These are phyloP conservation scores for Ectemnius cavifrons DNA, from an alignment of 2,888 invertebrate species.

Conservation along the genomic window DNA sequence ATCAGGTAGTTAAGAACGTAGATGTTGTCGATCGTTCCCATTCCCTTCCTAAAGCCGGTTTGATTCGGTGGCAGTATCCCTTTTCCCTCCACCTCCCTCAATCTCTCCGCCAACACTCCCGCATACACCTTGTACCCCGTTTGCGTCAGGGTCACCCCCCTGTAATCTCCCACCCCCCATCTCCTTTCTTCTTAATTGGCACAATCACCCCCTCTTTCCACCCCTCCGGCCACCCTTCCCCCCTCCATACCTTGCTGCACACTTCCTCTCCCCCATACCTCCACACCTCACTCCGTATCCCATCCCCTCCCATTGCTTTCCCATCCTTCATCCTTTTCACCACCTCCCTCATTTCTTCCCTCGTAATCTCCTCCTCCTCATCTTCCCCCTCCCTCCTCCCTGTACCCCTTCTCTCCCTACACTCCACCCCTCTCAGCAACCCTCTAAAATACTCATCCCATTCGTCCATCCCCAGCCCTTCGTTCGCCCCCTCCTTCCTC, in stretches of 20 bases:
- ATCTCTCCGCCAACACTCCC: too few relatives aligned
- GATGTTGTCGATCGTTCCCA: too few relatives aligned
- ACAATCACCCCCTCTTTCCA: constrained; percentile 19
- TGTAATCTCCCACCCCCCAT: constrained; percentile 2
- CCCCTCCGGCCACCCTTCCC: constrained; percentile 15
- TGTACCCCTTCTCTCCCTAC: neutral
- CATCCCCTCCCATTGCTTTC: neutral
- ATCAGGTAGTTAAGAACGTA: constrained; percentile 6
- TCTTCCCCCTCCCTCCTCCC: neutral
- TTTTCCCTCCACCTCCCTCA: too few relatives aligned
- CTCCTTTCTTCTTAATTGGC: constrained; percentile 33
- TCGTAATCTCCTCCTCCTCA: neutral
- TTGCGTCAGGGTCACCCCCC: neutral
- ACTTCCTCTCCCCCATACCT: neutral
- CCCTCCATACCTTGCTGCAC: constrained; percentile 10
- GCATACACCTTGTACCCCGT: too few relatives aligned
- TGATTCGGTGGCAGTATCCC: too few relatives aligned
- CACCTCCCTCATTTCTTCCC: neutral
- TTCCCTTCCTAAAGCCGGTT: too few relatives aligned
- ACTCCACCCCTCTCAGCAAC: neutral
- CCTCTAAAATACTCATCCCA: neutral
- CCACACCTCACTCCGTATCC: neutral
- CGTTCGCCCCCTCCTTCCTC: neutral
- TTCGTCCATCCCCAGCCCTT: neutral
- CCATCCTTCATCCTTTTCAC: neutral